These are phyloP conservation scores for Andrena flavipes DNA, from an alignment of 2,888 invertebrate species.

Conservation along the genomic window DNA sequence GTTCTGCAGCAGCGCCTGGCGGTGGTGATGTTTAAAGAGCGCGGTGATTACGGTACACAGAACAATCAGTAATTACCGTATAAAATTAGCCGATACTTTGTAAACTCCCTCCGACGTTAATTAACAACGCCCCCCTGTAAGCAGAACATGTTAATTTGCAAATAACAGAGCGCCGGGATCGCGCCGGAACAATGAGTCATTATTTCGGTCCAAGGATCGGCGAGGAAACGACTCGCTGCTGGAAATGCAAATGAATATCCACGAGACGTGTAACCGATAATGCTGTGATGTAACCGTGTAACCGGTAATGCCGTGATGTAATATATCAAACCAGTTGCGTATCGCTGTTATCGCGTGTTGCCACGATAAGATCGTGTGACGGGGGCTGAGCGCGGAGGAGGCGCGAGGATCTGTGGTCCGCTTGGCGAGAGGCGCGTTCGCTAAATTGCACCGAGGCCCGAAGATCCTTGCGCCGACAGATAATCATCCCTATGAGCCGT, in stretches of 20 bases:
- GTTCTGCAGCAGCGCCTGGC: not conserved
- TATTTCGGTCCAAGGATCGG: constrained; percentile 35
- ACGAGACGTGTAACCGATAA: constrained; percentile 55
- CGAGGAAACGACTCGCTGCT: constrained; percentile 17
- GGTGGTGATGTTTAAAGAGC: not conserved
- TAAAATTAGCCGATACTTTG: constrained; percentile 39
- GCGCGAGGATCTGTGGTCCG: constrained; percentile 14
- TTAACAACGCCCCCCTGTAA: constrained; percentile 6
- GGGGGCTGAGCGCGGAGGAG: constrained; percentile 24
- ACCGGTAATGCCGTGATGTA: constrained; percentile 59
- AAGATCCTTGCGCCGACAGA: constrained; percentile 16
- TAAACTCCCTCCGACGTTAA: constrained; percentile 17
- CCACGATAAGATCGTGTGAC: constrained; percentile 52
- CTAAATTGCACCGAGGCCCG: constrained; percentile 23
- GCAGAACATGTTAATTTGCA: constrained; percentile 15
- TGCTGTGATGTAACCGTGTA: constrained; percentile 58
- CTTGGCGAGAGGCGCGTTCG: constrained; percentile 8
- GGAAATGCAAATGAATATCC: constrained; percentile 52
- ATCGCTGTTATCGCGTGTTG: constrained; percentile 52
- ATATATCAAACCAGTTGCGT: constrained; percentile 55
- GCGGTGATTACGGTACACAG: not conserved
- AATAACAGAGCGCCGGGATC: not conserved
- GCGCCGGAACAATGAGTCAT: constrained; percentile 49
- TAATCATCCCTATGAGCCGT: constrained; percentile 20
- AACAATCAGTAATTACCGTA: not conserved